Conservation (phyloP, 2,113 vertebrate genomes). For the Syrmaticus mikado region DNA sequence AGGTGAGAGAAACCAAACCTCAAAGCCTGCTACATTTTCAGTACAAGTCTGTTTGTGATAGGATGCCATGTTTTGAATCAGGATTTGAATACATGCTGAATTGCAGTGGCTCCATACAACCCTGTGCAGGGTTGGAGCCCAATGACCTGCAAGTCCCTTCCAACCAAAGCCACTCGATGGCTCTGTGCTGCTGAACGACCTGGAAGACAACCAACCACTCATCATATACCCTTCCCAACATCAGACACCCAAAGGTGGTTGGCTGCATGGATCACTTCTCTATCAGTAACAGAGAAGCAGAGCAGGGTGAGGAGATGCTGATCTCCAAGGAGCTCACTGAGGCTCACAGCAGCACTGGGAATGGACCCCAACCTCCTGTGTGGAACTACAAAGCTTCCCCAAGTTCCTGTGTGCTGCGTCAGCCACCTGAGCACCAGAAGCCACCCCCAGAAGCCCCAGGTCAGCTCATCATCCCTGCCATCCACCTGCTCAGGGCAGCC, state of each 20-base stretch:
- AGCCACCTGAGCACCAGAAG: neutral
- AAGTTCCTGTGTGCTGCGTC: neutral
- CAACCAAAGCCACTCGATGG: too few relatives aligned
- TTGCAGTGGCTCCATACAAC: neutral
- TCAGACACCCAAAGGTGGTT: neutral
- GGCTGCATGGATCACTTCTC: neutral
- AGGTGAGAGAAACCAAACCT: neutral
- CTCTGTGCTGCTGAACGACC: neutral
- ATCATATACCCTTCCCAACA: neutral
- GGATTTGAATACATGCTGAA: neutral
- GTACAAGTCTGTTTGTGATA: neutral
- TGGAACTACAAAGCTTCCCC: neutral
- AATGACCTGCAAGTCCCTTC: too few relatives aligned
- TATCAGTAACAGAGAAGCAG: neutral
- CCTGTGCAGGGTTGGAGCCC: too few relatives aligned
- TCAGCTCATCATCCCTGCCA: constrained; percentile 1
- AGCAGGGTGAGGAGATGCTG: neutral
- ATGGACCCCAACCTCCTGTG: neutral
- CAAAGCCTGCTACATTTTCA: neutral
- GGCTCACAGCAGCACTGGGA: neutral
- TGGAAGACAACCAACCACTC: neutral
- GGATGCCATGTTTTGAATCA: neutral
- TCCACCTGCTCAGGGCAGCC: neutral
- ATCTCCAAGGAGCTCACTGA: neutral
- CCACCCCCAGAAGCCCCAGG: neutral